phyloP scores from a whole-genome alignment of 2,113 vertebrate genomes.

The Erpornis zantholeuca region DNA sequence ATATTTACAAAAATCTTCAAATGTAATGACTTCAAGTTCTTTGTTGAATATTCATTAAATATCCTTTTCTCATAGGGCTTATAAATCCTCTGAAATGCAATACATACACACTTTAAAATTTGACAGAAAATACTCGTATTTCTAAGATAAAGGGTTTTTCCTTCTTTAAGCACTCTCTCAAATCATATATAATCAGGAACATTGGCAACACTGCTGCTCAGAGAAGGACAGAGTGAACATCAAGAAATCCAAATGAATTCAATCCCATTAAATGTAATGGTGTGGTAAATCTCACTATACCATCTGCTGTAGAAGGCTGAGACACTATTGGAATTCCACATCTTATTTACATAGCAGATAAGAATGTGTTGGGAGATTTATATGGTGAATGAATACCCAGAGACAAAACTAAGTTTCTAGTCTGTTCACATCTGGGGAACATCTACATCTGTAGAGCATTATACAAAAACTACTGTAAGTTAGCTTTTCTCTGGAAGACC shows the following conservation, averaged over 20 bases:
- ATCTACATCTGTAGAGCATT: conserved; percentile 68
- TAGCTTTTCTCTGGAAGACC: conserved; percentile 50
- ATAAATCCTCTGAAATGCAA: conserved; percentile 73
- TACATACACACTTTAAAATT: conserved; percentile 72
- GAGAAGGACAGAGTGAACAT: conserved; percentile 80
- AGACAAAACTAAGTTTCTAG: conserved; percentile 77
- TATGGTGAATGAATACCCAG: conserved; percentile 72
- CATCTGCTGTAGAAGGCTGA: conserved; percentile 81
- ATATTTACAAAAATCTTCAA: conserved; percentile 73
- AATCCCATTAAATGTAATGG: conserved; percentile 86
- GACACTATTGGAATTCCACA: conserved; percentile 83
- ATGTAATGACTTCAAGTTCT: conserved; percentile 63
- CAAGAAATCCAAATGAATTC: conserved; percentile 86
- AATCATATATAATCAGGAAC: conserved; percentile 82
- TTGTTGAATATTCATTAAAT: conserved; percentile 82
- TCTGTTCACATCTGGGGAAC: conserved; percentile 73
- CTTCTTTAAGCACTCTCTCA: conserved; percentile 77
- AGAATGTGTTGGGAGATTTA: conserved; percentile 80
- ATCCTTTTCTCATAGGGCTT: conserved; percentile 59
- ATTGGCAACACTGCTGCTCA: conserved; percentile 72
- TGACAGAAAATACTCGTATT: conserved; percentile 78
- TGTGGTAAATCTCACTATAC: conserved; percentile 85
- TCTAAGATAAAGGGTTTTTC: conserved; percentile 71
- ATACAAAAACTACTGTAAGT: conserved; percentile 58
- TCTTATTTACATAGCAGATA: conserved; percentile 87